A percentile compares a stretch with the other conserved stretches of the same genome.
Conservation (phyloP, 2,113 vertebrate genomes). For the Beaufortia kweichowensis region DNA sequence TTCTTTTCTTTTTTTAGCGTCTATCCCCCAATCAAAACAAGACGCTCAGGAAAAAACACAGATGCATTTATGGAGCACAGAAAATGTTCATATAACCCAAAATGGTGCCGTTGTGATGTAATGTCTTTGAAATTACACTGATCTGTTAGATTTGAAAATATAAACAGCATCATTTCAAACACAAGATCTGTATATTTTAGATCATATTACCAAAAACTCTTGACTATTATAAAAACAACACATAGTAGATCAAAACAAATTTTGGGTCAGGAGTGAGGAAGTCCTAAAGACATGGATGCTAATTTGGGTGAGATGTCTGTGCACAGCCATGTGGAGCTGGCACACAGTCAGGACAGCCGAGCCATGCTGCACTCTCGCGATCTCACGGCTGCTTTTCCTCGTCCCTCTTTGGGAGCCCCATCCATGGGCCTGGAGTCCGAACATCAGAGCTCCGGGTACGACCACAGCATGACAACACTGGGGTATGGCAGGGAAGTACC, state of each 20-base stretch:
- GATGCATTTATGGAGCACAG: constrained; percentile 40
- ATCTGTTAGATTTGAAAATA: constrained; percentile 28
- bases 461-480: constrained; percentile 76
- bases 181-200: not conserved
- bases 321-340: constrained; percentile 76
- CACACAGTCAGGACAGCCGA: constrained; percentile 75
- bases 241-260: not conserved
- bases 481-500: constrained; percentile 81
- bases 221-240: not conserved
- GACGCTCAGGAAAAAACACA: constrained; percentile 12
- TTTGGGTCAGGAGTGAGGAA: not conserved
- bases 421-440: constrained; percentile 77
- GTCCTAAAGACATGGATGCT: constrained; percentile 68
- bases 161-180: constrained; percentile 8
- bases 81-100: constrained; percentile 20
- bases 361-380: constrained; percentile 77
- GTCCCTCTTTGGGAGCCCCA: constrained; percentile 75
- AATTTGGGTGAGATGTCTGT: constrained; percentile 78
- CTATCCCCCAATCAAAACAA: constrained; percentile 17
- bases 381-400: constrained; percentile 75
- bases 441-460: constrained; percentile 69
- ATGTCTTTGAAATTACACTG: constrained; percentile 34
- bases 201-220: not conserved
- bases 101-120: constrained; percentile 34
- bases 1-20: constrained; percentile 41